These are phyloP conservation scores for Mastacembelus armatus DNA, from an alignment of 2,797 vertebrate genomes.

Conservation along the genomic window DNA sequence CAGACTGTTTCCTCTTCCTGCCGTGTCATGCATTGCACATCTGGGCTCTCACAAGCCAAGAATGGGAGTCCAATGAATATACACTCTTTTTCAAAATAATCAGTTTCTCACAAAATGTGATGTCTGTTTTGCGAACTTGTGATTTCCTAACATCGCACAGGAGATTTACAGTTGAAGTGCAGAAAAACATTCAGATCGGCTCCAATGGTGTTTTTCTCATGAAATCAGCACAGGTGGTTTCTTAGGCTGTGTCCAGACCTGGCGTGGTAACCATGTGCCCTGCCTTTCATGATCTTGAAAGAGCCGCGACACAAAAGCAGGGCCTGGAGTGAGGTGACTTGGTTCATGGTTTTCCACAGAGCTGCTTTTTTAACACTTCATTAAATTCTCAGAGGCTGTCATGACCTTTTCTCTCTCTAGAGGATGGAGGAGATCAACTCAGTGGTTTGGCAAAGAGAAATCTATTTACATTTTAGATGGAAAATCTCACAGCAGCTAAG, in stretches of 20 bases:
- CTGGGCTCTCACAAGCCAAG: constrained; percentile 47
- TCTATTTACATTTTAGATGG: constrained; percentile 24
- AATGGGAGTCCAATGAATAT: constrained; percentile 4
- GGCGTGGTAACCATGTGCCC: constrained; percentile 19
- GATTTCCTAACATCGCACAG: background rate
- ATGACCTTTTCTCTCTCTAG: constrained; percentile 35
- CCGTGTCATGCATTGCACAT: constrained; percentile 61
- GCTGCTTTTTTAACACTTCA: constrained; percentile 52
- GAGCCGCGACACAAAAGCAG: constrained; percentile 16
- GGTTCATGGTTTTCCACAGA: constrained; percentile 40
- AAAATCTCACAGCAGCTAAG: constrained; percentile 26
- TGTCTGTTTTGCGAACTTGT: constrained; percentile 5
- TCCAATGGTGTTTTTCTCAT: constrained; percentile 34
- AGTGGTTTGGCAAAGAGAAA: constrained; percentile 16
- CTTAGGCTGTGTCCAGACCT: constrained; percentile 25
- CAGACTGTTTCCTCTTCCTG: constrained; percentile 44
- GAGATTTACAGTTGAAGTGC: too few species aligned
- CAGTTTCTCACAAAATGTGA: constrained; percentile 1
- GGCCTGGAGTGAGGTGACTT: constrained; percentile 11
- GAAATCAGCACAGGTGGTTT: constrained; percentile 25
- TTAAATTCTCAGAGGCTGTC: constrained; percentile 48
- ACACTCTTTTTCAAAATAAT: constrained; percentile 7
- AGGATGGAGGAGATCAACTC: constrained; percentile 18
- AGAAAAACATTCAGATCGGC: constrained; percentile 13
- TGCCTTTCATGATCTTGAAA: constrained; percentile 38